Conservation (phyloP, 2,113 vertebrate species). For the Epinephelus cyanopodus region DNA sequence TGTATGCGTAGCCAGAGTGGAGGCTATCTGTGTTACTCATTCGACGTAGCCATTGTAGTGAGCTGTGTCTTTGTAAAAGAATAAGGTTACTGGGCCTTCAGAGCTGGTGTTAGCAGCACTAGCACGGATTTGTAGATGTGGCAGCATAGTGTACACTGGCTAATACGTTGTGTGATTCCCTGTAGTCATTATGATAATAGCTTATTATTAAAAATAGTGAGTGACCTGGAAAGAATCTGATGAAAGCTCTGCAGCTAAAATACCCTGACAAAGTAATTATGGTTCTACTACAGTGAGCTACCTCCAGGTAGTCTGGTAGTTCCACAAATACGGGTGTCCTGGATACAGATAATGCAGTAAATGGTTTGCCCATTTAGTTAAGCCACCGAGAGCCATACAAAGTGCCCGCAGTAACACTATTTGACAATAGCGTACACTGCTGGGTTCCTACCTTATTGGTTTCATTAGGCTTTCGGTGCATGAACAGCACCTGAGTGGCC, state of each 20-base stretch:
- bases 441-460: slow-evolving; percentile 40
- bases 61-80: slow-evolving; percentile 12
- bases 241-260: slow-evolving; percentile 46
- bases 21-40: slow-evolving; percentile 18
- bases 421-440: slow-evolving; percentile 21
- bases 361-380: slow-evolving; percentile 36
- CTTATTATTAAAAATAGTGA: slow-evolving; percentile 66
- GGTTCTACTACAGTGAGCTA: slow-evolving; percentile 22
- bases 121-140: slow-evolving; percentile 26
- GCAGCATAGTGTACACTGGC: background rate
- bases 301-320: slow-evolving; percentile 24
- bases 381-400: slow-evolving; percentile 24
- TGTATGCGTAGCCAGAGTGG: background rate
- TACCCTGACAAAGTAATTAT: slow-evolving; percentile 58
- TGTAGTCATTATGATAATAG: slow-evolving; percentile 54
- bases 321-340: slow-evolving; percentile 36
- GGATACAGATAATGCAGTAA: slow-evolving; percentile 29
- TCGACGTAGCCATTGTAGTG: background rate
- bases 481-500: slow-evolving; percentile 43
- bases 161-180: slow-evolving; percentile 40
- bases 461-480: slow-evolving; percentile 57
- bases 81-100: slow-evolving; percentile 33
- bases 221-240: slow-evolving; percentile 64
- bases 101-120: slow-evolving; percentile 27
- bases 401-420: slow-evolving; percentile 7